phyloP scores from a whole-genome alignment of 2,888 invertebrate genomes.

The Sphaeridia pumilis region DNA sequence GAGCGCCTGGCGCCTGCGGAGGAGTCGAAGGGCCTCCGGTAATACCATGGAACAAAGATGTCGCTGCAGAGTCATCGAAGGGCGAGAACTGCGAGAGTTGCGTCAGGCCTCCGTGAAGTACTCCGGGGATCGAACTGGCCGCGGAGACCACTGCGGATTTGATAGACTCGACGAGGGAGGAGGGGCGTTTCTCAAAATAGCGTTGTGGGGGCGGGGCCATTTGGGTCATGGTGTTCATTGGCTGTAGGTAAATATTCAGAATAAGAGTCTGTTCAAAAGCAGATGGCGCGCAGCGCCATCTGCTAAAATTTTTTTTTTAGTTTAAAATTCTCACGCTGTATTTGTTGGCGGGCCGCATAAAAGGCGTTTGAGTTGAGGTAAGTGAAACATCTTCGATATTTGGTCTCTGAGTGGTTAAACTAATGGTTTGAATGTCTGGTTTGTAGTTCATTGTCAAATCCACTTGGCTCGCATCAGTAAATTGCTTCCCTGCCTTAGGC shows the following conservation, averaged over 20 bases:
- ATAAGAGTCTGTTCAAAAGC: too few relatives aligned
- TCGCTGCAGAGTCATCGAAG: slow-evolving; percentile 13
- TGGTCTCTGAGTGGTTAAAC: slow-evolving; percentile 21
- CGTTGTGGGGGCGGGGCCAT: slow-evolving; percentile 14
- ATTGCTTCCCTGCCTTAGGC: slow-evolving; percentile 5
- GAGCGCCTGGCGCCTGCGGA: background rate
- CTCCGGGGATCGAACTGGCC: slow-evolving; percentile 20
- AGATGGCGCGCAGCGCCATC: too few relatives aligned
- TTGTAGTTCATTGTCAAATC: slow-evolving; percentile 21
- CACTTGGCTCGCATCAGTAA: slow-evolving; percentile 10
- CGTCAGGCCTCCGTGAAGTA: slow-evolving; percentile 28
- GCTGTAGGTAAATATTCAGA: too few relatives aligned
- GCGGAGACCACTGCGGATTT: slow-evolving; percentile 19
- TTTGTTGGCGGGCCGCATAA: background rate
- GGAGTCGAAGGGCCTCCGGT: background rate
- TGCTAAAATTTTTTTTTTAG: too few relatives aligned
- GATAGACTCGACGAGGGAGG: slow-evolving; percentile 13
- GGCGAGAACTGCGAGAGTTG: slow-evolving; percentile 15
- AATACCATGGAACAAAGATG: background rate
- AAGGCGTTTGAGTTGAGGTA: slow-evolving; percentile 20
- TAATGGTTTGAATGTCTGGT: slow-evolving; percentile 18
- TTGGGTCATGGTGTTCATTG: slow-evolving; percentile 8
- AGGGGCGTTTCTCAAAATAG: slow-evolving; percentile 3
- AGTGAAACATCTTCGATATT: slow-evolving; percentile 19
- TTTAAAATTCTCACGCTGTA: slow-evolving; percentile 1